phyloP scores from a whole-genome alignment of 2,113 vertebrate species.

The Dicaeum eximium region DNA sequence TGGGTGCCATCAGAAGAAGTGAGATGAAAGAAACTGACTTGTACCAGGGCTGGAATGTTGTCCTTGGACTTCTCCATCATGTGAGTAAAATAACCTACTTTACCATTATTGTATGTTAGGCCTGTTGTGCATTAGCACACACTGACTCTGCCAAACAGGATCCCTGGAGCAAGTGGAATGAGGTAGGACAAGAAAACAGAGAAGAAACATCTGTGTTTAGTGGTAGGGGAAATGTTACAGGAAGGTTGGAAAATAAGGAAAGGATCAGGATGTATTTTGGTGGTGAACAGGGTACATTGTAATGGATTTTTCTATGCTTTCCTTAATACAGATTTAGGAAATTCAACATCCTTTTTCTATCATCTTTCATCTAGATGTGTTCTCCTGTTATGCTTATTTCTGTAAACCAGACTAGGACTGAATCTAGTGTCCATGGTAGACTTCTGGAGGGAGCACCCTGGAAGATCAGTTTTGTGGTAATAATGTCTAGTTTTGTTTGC shows the following conservation, averaged over 20 bases:
- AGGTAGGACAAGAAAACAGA: background rate
- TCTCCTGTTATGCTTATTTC: background rate
- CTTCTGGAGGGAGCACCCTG: background rate
- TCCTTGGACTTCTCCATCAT: background rate
- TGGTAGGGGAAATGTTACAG: background rate
- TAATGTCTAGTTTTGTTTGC: background rate
- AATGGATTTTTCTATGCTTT: background rate
- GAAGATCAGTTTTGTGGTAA: background rate
- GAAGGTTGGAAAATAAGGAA: background rate
- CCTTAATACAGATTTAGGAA: background rate
- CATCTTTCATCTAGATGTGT: background rate
- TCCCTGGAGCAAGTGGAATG: background rate
- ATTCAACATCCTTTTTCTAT: background rate
- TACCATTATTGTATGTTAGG: background rate
- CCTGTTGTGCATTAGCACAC: fast-evolving
- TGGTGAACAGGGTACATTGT: background rate
- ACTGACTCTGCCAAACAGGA: background rate
- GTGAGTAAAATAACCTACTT: background rate
- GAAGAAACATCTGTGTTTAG: background rate
- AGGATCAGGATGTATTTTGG: background rate
- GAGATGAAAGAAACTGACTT: background rate
- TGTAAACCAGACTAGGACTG: background rate
- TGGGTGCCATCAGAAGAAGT: background rate
- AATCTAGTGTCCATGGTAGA: background rate
- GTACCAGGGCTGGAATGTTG: background rate